Conservation (phyloP, 2,797 vertebrate species). For the Rhincodon typus region DNA sequence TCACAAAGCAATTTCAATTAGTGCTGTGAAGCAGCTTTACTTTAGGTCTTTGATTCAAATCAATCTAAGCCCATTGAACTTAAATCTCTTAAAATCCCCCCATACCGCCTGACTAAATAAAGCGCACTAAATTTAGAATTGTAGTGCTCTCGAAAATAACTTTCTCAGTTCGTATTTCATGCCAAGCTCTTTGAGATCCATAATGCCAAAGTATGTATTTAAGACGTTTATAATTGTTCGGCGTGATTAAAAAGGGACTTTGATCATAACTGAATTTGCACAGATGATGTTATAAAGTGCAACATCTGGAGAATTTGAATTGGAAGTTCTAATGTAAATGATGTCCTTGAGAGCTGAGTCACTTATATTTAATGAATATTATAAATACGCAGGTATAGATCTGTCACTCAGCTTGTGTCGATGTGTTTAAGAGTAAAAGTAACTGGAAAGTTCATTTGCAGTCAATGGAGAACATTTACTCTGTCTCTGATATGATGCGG, state of each 20-base stretch:
- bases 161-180: not conserved
- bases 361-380: not conserved
- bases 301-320: slow-evolving; percentile 1
- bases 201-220: not conserved
- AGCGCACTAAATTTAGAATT: not conserved
- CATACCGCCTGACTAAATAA: no score
- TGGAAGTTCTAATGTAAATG: not conserved
- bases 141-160: not conserved
- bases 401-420: not conserved
- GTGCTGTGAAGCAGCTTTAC: not conserved
- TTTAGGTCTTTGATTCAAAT: not conserved
- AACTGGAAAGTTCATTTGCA: not conserved
- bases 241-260: not conserved
- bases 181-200: not conserved
- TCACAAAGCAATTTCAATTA: not conserved
- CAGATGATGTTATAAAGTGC: not conserved
- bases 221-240: not conserved
- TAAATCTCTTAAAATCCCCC: not conserved
- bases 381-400: not conserved
- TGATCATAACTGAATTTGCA: not conserved
- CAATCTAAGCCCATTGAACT: slow-evolving; percentile 11
- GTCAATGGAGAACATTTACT: not conserved
- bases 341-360: not conserved
- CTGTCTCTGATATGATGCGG: not conserved
- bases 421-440: not conserved